Evolutionary conservation across 2,113 vertebrate species (phyloP).

Genomic region (Tautogolabrus adspersus): DNA sequence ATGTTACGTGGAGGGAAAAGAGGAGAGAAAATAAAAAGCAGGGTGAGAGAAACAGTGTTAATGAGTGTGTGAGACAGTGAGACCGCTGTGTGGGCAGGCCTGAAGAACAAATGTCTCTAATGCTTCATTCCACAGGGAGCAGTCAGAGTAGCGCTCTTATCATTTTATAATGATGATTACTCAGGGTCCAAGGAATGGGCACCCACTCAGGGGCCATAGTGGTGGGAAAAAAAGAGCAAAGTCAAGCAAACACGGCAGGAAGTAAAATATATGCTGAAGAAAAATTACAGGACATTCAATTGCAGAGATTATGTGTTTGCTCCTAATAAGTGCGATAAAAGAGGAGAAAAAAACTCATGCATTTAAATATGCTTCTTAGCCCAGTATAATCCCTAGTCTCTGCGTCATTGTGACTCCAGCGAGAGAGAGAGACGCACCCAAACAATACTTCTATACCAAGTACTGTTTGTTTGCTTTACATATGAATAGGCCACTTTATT

Average conservation of each 20-base stretch:
- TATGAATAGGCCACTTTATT: constrained; percentile 83
- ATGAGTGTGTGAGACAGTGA: constrained; percentile 65
- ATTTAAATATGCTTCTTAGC: constrained; percentile 89
- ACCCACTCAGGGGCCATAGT: constrained; percentile 57
- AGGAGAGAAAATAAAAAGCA: constrained; percentile 25
- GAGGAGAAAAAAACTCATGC: constrained; percentile 82
- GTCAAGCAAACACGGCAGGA: constrained; percentile 56
- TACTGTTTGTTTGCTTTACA: constrained; percentile 83
- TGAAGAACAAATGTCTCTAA: constrained; percentile 69
- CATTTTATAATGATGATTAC: constrained; percentile 81
- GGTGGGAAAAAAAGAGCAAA: constrained; percentile 42
- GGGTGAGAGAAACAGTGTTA: constrained; percentile 46
- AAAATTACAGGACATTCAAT: constrained; percentile 80
- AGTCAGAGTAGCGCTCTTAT: constrained; percentile 70
- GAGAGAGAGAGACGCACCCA: constrained; percentile 48
- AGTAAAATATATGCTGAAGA: constrained; percentile 69
- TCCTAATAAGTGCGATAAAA: constrained; percentile 83
- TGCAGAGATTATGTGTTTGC: constrained; percentile 79
- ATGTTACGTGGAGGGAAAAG: constrained; percentile 30
- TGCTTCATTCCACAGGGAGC: constrained; percentile 72
- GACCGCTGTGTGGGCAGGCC: constrained; percentile 60
- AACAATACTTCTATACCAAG: constrained; percentile 79
- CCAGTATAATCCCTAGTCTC: constrained; percentile 65
- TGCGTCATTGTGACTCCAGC: constrained; percentile 72
- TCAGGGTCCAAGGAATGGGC: constrained; percentile 63